Evolutionary conservation across 2,888 invertebrate genomes (phyloP), one percentile per base, ranked within the genome.

Genomic region (Lasioglossum calceatum): DNA sequence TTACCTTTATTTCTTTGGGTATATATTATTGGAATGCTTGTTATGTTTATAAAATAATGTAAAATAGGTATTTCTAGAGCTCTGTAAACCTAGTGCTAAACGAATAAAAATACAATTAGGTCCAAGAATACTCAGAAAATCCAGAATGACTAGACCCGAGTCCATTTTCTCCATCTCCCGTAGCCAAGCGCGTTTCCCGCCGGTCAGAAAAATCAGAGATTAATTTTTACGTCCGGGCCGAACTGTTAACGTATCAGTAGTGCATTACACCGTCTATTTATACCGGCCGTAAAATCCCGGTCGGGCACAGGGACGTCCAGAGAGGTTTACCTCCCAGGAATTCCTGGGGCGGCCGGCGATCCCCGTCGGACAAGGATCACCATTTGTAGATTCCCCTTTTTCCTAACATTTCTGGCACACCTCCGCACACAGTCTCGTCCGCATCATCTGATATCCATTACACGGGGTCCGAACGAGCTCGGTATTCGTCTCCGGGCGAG

Each of bases 381-480:
- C 85, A 73, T 85, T 85, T 79, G 85, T 85, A 73, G 79, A 71
- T 77, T 61, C 76, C 79, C 73, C 79, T 67, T 79, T 67, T 84
- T 79, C 85, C 85, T 67, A 83, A 83, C 84, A 79, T 81, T 77
- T 79, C 82, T 70, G 82, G 75, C 82, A 87, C 86, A 79, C 77
- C 79, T 67, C 67, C 67, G 67, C 67, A 64, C 73, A 36, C 79
- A 58, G 75, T 75, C 71, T 79, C 81, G 58, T 36, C 76, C 75
- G 70, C 78, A 82, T 81, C 83, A 81, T 79, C 84, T 75, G 87
- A 87, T 88, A 88, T 87, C 87, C 85, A 81, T 88, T 88, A 88
- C 87, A 87, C 78, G 87, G 54, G 79, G 36, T 81, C 77, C 47
- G 84, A 75, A 78, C 84, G 73, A 84, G 81, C 87, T 79, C 87